phyloP scores from a whole-genome alignment of 1,140 invertebrate species.

The Drosophila murphyi region DNA sequence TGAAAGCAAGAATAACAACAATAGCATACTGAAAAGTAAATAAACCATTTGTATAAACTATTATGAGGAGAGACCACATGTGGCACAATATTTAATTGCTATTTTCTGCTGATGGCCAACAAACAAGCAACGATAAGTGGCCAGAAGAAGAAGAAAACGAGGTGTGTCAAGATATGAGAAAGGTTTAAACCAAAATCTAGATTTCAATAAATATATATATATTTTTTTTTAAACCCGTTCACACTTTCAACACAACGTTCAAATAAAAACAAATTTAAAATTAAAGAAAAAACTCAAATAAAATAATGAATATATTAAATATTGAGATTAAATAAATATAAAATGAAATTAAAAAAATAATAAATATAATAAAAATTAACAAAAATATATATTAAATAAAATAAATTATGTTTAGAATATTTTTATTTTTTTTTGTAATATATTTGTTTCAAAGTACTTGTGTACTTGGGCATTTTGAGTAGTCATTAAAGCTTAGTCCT shows the following conservation, averaged over 20 bases:
- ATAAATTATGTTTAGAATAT: not conserved
- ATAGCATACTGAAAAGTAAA: constrained; percentile 12
- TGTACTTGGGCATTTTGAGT: constrained; percentile 3
- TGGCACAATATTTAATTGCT: constrained; percentile 8
- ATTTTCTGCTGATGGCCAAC: not conserved
- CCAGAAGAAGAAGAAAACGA: not conserved
- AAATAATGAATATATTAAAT: too few species aligned
- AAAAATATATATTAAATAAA: too few species aligned
- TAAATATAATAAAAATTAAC: not conserved
- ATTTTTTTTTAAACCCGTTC: too few species aligned
- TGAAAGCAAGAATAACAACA: constrained; percentile 6
- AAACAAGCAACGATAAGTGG: not conserved
- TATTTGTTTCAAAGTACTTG: not conserved
- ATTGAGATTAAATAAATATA: too few species aligned
- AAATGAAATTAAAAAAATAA: too few species aligned
- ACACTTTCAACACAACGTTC: too few species aligned
- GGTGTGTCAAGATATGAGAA: not conserved
- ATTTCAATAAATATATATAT: too few species aligned
- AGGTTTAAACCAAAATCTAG: too few species aligned
- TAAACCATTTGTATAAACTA: constrained; percentile 18
- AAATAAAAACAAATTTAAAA: too few species aligned
- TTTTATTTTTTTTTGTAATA: not conserved
- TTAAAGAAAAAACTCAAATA: too few species aligned
- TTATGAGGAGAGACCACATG: constrained; percentile 9
- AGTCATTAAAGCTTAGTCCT: not conserved